These are phyloP conservation scores for Rachycentron canadum DNA, from an alignment of 2,797 vertebrate genomes.

Conservation along the genomic window DNA sequence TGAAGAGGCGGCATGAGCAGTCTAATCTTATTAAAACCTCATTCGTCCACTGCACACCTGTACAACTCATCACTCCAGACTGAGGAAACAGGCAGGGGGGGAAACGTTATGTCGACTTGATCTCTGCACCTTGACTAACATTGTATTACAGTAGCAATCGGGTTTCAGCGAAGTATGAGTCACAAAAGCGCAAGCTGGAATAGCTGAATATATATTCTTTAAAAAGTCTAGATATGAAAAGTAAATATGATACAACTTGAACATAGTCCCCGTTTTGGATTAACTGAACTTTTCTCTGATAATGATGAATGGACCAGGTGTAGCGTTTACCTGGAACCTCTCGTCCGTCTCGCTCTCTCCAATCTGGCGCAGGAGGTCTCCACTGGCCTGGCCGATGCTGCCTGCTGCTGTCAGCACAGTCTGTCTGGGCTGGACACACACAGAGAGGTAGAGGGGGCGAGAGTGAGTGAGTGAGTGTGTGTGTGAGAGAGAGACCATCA, in stretches of 20 bases:
- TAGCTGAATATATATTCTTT: not conserved
- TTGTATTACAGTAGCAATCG: not conserved
- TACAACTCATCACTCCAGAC: not conserved
- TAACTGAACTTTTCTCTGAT: slow-evolving; percentile 17
- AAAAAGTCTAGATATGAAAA: not conserved
- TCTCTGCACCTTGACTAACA: slow-evolving; percentile 2
- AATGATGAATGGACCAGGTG: slow-evolving; percentile 25
- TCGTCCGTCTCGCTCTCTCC: slow-evolving; percentile 97
- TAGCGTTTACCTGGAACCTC: slow-evolving; percentile 92
- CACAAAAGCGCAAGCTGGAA: slow-evolving; percentile 4
- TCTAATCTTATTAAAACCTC: slow-evolving; percentile 6
- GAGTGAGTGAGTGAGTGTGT: too few species aligned
- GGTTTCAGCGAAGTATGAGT: not conserved
- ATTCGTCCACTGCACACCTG: slow-evolving; percentile 15
- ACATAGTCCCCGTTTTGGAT: slow-evolving; percentile 37
- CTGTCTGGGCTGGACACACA: slow-evolving; percentile 90
- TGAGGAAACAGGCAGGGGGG: not conserved
- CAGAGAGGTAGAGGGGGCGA: not conserved
- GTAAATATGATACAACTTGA: too few species aligned
- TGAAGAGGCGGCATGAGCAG: not conserved
- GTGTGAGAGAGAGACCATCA: slow-evolving; percentile 15
- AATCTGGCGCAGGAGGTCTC: slow-evolving; percentile 96
- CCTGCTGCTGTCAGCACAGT: slow-evolving; percentile 97
- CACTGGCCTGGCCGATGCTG: slow-evolving; percentile 97
- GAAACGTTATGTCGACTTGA: not conserved